These are phyloP conservation scores for Eudemis profundana DNA, from an alignment of 2,888 invertebrate species.

Conservation along the genomic window DNA sequence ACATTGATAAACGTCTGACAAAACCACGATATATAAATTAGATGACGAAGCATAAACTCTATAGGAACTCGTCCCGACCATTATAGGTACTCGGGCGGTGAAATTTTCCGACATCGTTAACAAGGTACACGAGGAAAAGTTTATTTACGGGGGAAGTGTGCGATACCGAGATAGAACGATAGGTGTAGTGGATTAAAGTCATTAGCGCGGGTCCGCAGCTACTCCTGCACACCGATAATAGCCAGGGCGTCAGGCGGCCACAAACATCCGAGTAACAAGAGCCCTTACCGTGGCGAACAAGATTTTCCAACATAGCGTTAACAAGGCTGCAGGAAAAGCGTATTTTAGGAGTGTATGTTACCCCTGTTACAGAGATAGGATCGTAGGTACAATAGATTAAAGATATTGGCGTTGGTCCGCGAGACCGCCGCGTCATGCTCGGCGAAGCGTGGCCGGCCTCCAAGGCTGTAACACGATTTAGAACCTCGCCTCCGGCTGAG, in stretches of 20 bases:
- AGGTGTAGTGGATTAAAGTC: slow-evolving; percentile 22
- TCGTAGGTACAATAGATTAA: slow-evolving; percentile 65
- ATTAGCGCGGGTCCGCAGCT: not conserved
- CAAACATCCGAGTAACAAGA: slow-evolving; percentile 18
- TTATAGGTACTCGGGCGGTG: no score
- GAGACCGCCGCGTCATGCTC: slow-evolving; percentile 74
- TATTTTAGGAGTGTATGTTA: slow-evolving; percentile 46
- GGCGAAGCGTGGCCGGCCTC: slow-evolving; percentile 73
- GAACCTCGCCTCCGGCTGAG: slow-evolving; percentile 62
- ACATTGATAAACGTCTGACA: not conserved
- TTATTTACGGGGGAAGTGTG: slow-evolving; percentile 15
- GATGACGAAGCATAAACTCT: not conserved
- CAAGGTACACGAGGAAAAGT: slow-evolving; percentile 19
- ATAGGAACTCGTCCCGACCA: not conserved
- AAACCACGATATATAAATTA: slow-evolving; percentile 4
- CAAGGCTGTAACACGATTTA: slow-evolving; percentile 79
- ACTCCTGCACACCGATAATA: slow-evolving; percentile 9
- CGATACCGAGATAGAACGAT: slow-evolving; percentile 26
- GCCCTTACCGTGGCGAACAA: slow-evolving; percentile 16
- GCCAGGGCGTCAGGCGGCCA: slow-evolving; percentile 12
- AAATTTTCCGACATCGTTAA: slow-evolving; percentile 1
- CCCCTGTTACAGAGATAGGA: slow-evolving; percentile 51
- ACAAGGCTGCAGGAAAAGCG: slow-evolving; percentile 34
- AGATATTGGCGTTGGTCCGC: slow-evolving; percentile 70
- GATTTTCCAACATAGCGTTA: slow-evolving; percentile 32